A percentile compares a stretch with the other conserved stretches of the same genome.
These are phyloP conservation scores for Cetonia aurata DNA, from an alignment of 2,888 invertebrate species.

Conservation along the genomic window DNA sequence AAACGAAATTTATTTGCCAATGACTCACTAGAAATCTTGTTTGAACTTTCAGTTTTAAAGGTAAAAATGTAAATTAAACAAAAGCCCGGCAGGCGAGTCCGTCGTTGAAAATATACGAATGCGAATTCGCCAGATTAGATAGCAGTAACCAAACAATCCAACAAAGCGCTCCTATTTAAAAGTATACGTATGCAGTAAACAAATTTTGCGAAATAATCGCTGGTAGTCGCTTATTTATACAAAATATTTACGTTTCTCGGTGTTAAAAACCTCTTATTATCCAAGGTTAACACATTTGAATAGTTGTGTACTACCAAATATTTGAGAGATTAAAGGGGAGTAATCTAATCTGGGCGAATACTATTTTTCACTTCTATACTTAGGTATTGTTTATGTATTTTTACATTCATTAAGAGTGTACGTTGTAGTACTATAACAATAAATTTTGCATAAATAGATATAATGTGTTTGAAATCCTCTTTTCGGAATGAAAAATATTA, in stretches of 20 bases:
- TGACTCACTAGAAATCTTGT: constrained; percentile 2
- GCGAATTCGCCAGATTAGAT: constrained; percentile 30
- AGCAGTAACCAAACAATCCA: constrained; percentile 23
- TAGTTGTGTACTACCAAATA: too few species aligned
- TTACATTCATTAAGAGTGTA: too few species aligned
- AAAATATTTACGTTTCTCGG: constrained; percentile 17
- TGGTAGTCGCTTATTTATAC: not conserved
- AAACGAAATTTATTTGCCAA: not conserved
- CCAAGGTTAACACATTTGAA: too few species aligned
- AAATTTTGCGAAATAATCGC: constrained; percentile 19
- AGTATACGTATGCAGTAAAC: constrained; percentile 11
- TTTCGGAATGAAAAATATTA: too few species aligned
- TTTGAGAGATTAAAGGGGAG: too few species aligned
- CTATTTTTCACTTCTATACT: too few species aligned
- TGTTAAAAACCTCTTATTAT: too few species aligned
- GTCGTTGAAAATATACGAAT: not conserved
- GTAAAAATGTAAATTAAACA: constrained; percentile 15
- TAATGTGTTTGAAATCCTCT: too few species aligned
- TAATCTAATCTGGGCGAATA: too few species aligned
- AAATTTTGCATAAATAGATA: too few species aligned
- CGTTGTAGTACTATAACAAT: too few species aligned
- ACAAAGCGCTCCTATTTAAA: constrained; percentile 7
- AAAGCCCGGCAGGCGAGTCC: not conserved
- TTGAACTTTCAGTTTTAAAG: constrained; percentile 21
- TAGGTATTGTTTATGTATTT: too few species aligned